These are phyloP conservation scores for Spinibarbus caldwelli DNA, from an alignment of 2,797 vertebrate genomes.

Conservation along the genomic window DNA sequence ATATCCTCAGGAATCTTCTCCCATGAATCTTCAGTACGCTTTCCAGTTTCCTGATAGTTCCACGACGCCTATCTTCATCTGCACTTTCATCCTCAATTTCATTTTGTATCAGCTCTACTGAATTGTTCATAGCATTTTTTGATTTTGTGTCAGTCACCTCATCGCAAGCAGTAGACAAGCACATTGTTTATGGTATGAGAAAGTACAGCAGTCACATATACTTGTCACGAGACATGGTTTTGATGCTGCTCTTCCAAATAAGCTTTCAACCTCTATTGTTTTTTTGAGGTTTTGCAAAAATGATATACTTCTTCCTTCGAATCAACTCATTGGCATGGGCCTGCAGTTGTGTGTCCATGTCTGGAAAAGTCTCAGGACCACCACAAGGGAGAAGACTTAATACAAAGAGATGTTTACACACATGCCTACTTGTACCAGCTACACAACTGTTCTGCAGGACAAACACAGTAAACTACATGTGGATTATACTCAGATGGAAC, in stretches of 20 bases:
- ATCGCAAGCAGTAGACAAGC: not conserved
- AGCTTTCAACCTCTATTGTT: not conserved
- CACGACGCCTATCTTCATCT: not conserved
- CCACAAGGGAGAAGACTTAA: too few species aligned
- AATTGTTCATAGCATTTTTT: not conserved
- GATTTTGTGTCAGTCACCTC: not conserved
- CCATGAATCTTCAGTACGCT: not conserved
- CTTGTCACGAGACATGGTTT: conserved; percentile 4
- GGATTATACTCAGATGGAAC: not conserved
- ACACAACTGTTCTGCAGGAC: not conserved
- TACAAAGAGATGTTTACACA: not conserved
- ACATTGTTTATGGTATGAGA: not conserved
- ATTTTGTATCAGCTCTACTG: not conserved
- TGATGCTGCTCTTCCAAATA: conserved; percentile 10
- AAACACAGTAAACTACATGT: not conserved
- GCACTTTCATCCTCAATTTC: not conserved
- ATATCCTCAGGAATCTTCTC: not conserved
- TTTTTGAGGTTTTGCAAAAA: not conserved
- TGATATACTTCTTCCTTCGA: not conserved
- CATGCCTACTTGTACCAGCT: not conserved
- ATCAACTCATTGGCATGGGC: not conserved
- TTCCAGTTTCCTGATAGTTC: conserved; percentile 1
- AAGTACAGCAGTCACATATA: conserved; percentile 8
- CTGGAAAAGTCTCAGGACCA: not conserved
- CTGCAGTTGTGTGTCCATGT: not conserved